Evolutionary conservation across 2,797 vertebrate species (phyloP).

Genomic region (Brotula barbata): DNA sequence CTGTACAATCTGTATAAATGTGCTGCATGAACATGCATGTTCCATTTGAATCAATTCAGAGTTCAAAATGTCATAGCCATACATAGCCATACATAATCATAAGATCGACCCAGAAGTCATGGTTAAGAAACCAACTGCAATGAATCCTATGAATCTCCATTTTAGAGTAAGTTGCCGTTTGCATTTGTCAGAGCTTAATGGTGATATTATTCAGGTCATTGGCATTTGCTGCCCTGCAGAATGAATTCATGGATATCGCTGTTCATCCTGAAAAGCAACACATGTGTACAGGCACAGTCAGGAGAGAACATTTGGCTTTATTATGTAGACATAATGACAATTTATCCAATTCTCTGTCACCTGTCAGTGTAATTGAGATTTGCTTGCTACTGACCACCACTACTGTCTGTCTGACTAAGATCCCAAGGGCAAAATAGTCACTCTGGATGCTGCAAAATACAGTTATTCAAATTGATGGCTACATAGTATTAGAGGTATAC

Average conservation of each 20-base stretch:
- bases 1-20: conserved; percentile 56
- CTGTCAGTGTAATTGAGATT: conserved; percentile 75
- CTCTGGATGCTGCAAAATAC: conserved; percentile 47
- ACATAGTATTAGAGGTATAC: conserved; percentile 51
- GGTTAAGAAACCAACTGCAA: conserved; percentile 59
- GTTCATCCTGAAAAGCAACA: conserved; percentile 46
- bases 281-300: conserved; percentile 26
- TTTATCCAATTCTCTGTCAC: conserved; percentile 70
- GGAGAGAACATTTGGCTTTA: conserved; percentile 47
- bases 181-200: conserved; percentile 75
- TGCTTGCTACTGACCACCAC: conserved; percentile 69
- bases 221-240: conserved; percentile 68
- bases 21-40: conserved; percentile 62
- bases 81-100: conserved; percentile 70
- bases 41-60: conserved; percentile 68
- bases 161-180: conserved; percentile 69
- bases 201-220: conserved; percentile 68
- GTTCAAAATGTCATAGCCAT: conserved; percentile 72
- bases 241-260: conserved; percentile 64
- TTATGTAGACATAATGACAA: conserved; percentile 52
- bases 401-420: conserved; percentile 42
- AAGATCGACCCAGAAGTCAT: conserved; percentile 60
- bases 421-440: conserved; percentile 49
- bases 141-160: conserved; percentile 69
- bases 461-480: conserved; percentile 64